A percentile compares a stretch with the other conserved stretches of the same genome.
Conservation (phyloP, 1,140 invertebrate species). For the Pomacea maculata region DNA sequence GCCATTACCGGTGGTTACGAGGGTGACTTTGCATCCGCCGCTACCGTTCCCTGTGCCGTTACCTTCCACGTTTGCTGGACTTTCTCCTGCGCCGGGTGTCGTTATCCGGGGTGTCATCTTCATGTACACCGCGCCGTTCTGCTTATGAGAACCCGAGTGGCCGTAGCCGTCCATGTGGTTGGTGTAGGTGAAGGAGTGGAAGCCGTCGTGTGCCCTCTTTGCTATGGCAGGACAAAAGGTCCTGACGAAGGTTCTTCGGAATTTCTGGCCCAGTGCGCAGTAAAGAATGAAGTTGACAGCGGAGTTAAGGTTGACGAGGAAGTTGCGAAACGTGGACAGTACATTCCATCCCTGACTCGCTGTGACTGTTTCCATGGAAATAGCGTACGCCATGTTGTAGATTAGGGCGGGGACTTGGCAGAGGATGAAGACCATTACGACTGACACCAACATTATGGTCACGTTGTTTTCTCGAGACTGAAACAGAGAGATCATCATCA, state of each 20-base stretch:
- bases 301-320: conserved; percentile 95
- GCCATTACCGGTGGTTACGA: not conserved
- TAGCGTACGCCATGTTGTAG: conserved; percentile 76
- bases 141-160: conserved; percentile 16
- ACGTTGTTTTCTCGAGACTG: conserved; percentile 65
- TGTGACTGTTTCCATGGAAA: conserved; percentile 43
- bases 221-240: conserved; percentile 76
- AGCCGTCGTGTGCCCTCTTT: conserved; percentile 34
- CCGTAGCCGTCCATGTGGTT: conserved; percentile 20
- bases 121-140: conserved; percentile 26
- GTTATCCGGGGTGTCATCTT: conserved; percentile 15
- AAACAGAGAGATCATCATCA: conserved; percentile 38
- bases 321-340: conserved; percentile 72
- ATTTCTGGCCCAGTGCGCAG: conserved; percentile 96
- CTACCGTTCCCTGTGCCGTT: not conserved
- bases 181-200: conserved; percentile 49
- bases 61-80: not conserved
- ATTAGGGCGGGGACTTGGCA: conserved; percentile 92
- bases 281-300: conserved; percentile 98
- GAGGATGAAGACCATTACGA: conserved; percentile 91
- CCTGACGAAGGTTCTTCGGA: conserved; percentile 87
- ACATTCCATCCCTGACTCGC: conserved; percentile 43
- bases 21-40: not conserved
- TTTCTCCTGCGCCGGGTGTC: not conserved
- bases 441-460: conserved; percentile 90